These are phyloP conservation scores for Zaprionus obscuricornis DNA, from an alignment of 2,888 invertebrate species.

Conservation along the genomic window DNA sequence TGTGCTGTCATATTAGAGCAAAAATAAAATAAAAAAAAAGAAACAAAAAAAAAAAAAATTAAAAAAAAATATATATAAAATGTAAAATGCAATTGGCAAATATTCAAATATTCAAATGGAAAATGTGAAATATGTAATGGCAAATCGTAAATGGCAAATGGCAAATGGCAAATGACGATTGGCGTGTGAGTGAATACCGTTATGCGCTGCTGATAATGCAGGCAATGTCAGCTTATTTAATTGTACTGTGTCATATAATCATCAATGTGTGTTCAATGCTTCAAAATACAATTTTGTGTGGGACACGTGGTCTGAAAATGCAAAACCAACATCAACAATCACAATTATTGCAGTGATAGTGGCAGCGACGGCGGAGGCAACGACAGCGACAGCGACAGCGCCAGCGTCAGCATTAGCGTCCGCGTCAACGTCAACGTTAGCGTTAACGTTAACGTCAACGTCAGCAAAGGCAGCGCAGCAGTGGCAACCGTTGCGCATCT, in stretches of 20 bases:
- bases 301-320: constrained; percentile 72
- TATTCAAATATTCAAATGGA: too few relatives aligned
- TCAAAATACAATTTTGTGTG: constrained; percentile 16
- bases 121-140: background rate
- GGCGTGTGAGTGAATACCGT: too few relatives aligned
- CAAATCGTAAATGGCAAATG: constrained; percentile 1
- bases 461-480: background rate
- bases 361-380: constrained; percentile 5
- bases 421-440: constrained; percentile 74
- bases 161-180: too few relatives aligned
- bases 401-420: too few relatives aligned
- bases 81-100: too few relatives aligned
- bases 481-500: constrained; percentile 44
- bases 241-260: background rate
- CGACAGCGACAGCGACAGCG: constrained; percentile 1
- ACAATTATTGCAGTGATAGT: constrained; percentile 28
- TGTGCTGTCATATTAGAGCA: constrained; percentile 45
- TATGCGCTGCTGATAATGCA: too few relatives aligned
- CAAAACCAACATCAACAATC: constrained; percentile 82
- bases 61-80: background rate
- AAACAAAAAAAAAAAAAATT: background rate
- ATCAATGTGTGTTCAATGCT: constrained; percentile 14
- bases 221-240: constrained; percentile 20
- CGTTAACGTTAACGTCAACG: constrained; percentile 10
- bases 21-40: constrained; percentile 13